phyloP scores from a whole-genome alignment of 2,797 vertebrate genomes.

The Hephaestus fuliginosus region DNA sequence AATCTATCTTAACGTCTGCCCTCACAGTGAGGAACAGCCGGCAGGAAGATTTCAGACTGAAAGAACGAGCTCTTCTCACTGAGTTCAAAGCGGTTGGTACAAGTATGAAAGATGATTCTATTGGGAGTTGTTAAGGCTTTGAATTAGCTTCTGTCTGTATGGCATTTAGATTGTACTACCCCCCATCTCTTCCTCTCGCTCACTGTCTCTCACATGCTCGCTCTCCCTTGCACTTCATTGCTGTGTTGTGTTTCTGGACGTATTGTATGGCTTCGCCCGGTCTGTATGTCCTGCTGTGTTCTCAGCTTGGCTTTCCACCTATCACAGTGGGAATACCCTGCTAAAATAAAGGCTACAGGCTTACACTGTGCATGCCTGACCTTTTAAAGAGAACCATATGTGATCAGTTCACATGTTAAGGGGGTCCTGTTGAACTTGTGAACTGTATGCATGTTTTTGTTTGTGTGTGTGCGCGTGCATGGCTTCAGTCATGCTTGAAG shows the following conservation, averaged over 20 bases:
- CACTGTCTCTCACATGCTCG: slow-evolving; percentile 24
- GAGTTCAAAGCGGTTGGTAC: slow-evolving; percentile 67
- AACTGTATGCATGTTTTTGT: slow-evolving; percentile 40
- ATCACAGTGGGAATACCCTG: slow-evolving; percentile 42
- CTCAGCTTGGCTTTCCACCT: slow-evolving; percentile 28
- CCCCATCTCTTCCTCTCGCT: slow-evolving; percentile 24
- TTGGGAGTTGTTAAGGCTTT: slow-evolving; percentile 72
- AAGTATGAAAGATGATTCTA: slow-evolving; percentile 59
- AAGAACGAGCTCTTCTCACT: slow-evolving; percentile 57
- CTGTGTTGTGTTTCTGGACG: slow-evolving; percentile 34
- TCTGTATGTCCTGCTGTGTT: slow-evolving; percentile 24
- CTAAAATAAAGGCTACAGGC: slow-evolving; percentile 43
- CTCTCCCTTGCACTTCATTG: slow-evolving; percentile 14
- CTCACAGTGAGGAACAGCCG: slow-evolving; percentile 66
- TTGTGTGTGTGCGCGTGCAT: slow-evolving; percentile 5
- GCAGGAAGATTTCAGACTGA: slow-evolving; percentile 71
- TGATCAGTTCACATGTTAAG: slow-evolving; percentile 66
- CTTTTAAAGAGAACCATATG: slow-evolving; percentile 56
- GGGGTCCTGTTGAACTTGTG: slow-evolving; percentile 68
- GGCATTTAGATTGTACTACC: slow-evolving; percentile 49
- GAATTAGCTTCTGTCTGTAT: slow-evolving; percentile 70
- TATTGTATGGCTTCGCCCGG: slow-evolving; percentile 37
- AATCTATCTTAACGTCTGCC: slow-evolving; percentile 56
- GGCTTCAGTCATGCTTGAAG: slow-evolving; percentile 34
- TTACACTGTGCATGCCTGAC: slow-evolving; percentile 47